Base-by-base conservation (phyloP, 2,888 invertebrate genomes). In the Cephus pulcher region DNA sequence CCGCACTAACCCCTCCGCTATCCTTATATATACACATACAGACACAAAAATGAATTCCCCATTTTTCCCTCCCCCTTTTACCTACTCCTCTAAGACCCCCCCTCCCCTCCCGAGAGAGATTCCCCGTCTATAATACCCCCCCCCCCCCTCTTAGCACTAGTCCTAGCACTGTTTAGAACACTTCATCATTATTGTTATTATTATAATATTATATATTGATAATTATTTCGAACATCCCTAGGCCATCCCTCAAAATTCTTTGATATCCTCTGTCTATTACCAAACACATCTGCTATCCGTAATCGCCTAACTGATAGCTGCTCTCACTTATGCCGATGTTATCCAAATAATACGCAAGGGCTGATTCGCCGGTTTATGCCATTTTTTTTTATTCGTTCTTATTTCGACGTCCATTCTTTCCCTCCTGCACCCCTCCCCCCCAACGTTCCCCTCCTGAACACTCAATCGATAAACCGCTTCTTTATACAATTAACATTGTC, bases 131-230 rank as follows among this genome's bases (percentile, higher is more conserved):
- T 40, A 3, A 35, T 3, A 40, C 69, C 77, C 35, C 75, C 35
- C 71, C 56, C 70, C 73, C 85, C 88, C 86, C 88, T 86, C 86
- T 87, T 91, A 91, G 91, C 91, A 91, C 91, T 91, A 91, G 91
- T 91, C 91, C 90, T 91, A 91, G 90, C 90, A 91, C 89, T 91
- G 89, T 91, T 91, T 91, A 91, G 90, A 91, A 89, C 90, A 91
- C 89, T 88, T 90, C 90, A 89, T 91, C 88, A 90, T 91, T 90
- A 90, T 91, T 90, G 88, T 91, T 91, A 89, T 91, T 88, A 89
- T 88, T 90, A 89, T 84, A 84, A 85, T 87, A 88, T 87, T 88
- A 89, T 89, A 89, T 88, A 89, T 87, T 87, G 84, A 87, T 88
- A 88, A 89, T 89, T 89, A 88, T 89, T 89, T 89, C 80, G 86